Evolutionary conservation across 2,888 invertebrate genomes (phyloP), one percentile per base, ranked within the genome.

Genomic region (Rhagonycha lutea): DNA sequence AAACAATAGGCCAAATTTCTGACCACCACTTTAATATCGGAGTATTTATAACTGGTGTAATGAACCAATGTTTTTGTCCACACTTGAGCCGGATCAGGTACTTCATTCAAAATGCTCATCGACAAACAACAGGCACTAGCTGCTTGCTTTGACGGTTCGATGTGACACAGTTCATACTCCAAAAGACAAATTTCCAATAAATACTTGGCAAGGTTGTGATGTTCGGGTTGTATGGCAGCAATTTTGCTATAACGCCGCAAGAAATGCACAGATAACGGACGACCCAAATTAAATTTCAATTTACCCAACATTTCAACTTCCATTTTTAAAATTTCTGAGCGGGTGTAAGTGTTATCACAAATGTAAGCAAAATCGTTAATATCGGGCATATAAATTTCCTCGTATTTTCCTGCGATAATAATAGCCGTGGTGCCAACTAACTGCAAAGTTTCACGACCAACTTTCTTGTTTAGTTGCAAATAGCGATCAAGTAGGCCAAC

Each of bases 341-440:
- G 94, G 4, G 91, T 91, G 86, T 96, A 98, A 0, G 96, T 93
- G 85, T 95, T 92, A 88, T 97, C 98, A 10, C 97, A 95, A 72
- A 98, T 94, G 86, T 94, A 96, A 12, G 96, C 94, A 88, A 98
- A 98, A 88, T 99, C 98, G 7, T 88, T 89, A 23, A 97, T 91
- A 65, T 95, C 95, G 0, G 98, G 97, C 1, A 95, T 91, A 84
- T 94, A 96, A 84, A 97, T 94, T 89, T 99, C 99, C 88, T 99
- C 98, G 84, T 96, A 98, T 87, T 99, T 99, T 84, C 94, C 92
- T 0, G 98, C 98, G 72, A 98, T 92, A 83, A 96, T 94, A 90
- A 98, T 92, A 0, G 97, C 94, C 0, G 97, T 93, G 0, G 96
- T 94, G 4, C 98, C 98, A 11, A 98, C 95, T 79, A 98, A 89